Base-by-base conservation (phyloP, 2,888 invertebrate species). In the Drosophila macrospina region DNA sequence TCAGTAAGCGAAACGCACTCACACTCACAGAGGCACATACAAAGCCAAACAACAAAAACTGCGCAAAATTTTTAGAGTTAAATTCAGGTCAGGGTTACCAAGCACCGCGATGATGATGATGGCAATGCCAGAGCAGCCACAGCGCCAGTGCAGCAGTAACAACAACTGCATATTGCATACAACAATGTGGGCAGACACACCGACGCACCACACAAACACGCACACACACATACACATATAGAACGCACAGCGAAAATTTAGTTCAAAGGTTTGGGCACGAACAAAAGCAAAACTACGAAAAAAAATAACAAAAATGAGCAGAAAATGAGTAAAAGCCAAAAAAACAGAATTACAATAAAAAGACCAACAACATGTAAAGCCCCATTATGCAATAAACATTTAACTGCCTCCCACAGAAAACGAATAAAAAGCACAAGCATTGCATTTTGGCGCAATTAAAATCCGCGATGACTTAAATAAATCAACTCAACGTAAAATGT, bases 21-120 rank as follows among this genome's bases (percentile, higher is more conserved):
- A 63, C 52, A 41, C 41, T 30, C 52, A 41, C 30, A 48, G 24
- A 62, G 42, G 54, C 55, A 51, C 51, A 51, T 45, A 63, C 30
- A 30, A 26, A 41, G 24, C 8, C 11, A 37, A 42, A 54, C 47
- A 42, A 56, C 16, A 41, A 72, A 47, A 80, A 73, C 67, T 68
- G 66, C 66, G 76, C 75, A 84, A 62, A 80, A 44, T 68, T 66
- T 82, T 65, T 68, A 68, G 75, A 77, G 83, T 74, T 72, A 69
- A 82, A 83, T 83, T 83, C 78, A 75, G 83, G 83, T 83, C 83
- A 83, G 86, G 83, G 83, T 83, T 83, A 71, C 67, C 72, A 48
- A 64, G 76, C 54, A 64, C 66, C 69, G 79, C 82, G 72, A 75
- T 71, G 76, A 56, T 62, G 73, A 61, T 44, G 61, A 52, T 52